Base-by-base conservation (phyloP, 1,140 invertebrate species). In the Drosophila murphyi region DNA sequence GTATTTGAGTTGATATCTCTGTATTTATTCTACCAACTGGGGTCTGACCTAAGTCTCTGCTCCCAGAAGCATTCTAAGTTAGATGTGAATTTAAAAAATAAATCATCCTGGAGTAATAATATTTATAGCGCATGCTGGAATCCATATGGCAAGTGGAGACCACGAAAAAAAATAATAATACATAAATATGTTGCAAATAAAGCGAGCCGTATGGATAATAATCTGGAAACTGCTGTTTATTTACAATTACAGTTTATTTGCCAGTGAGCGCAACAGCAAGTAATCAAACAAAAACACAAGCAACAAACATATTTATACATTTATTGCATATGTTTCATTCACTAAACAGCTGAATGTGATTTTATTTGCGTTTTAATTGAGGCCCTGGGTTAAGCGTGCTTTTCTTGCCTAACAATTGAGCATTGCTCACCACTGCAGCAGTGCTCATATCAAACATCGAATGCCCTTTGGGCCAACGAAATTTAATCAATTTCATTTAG, bases 171-270 rank as follows among this genome's bases (percentile, higher is more conserved):
- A n/a, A n/a, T n/a, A n/a, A 63, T 62, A 77, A 77, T n/a, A n/a
- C 45, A 82, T 81, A 86, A 86, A 86, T 86, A 87, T 82, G 82
- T 87, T 87, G 76, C 76, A 79, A 87, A 82, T 82, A 88, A 79
- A 82, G 72, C 69, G 76, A 47, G 62, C 37, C 51, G 70, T 72
- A 74, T 74, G 72, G 82, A 83, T 64, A 80, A 88, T 87, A 88
- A 87, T 88, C 82, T 88, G 82, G 77, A 82, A 88, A 82, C 88
- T 80, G 80, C 80, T 87, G 80, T 87, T 87, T 87, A 87, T 87
- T 88, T 88, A 88, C 83, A 87, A 87, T 87, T 87, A 88, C 79
- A 88, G 80, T 87, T 87, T 88, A 88, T 87, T 87, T 87, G 70
- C 67, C 76, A 52, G 63, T 31, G 12, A 20, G 52, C 59, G 64